Evolutionary conservation across 1,140 invertebrate species (phyloP).

Genomic region (Eubasilissa regina): DNA sequence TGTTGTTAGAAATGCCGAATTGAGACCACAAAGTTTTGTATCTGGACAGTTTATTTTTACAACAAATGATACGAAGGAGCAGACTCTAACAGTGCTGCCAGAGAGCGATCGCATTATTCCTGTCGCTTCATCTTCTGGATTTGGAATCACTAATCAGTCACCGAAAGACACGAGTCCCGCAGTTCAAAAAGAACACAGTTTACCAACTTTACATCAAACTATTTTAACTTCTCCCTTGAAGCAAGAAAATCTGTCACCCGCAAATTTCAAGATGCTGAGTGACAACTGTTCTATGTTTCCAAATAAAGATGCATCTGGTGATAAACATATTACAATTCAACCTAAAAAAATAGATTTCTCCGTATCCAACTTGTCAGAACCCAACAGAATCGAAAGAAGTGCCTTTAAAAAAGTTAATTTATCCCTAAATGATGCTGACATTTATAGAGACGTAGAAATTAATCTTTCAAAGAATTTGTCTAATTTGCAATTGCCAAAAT

Average conservation of each 20-base stretch:
- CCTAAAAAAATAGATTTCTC: slow-evolving; percentile 71
- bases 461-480: neutral
- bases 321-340: slow-evolving; percentile 66
- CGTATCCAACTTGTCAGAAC: slow-evolving; percentile 62
- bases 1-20: slow-evolving; percentile 68
- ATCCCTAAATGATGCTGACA: slow-evolving; percentile 63
- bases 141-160: slow-evolving; percentile 7
- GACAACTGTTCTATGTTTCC: slow-evolving; percentile 71
- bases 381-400: slow-evolving; percentile 60
- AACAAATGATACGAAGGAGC: slow-evolving; percentile 51
- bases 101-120: slow-evolving; percentile 42
- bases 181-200: slow-evolving; percentile 39
- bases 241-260: slow-evolving; percentile 62
- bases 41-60: slow-evolving; percentile 51
- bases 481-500: slow-evolving; percentile 24
- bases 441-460: neutral
- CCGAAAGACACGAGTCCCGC: slow-evolving; percentile 32
- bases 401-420: slow-evolving; percentile 63
- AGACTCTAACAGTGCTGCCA: slow-evolving; percentile 45
- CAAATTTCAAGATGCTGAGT: slow-evolving; percentile 54
- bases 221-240: slow-evolving; percentile 64
- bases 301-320: slow-evolving; percentile 66
- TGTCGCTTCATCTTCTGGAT: slow-evolving; percentile 25
- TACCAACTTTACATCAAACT: slow-evolving; percentile 65
- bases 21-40: slow-evolving; percentile 63